Evolutionary conservation across 2,888 invertebrate species (phyloP).

Genomic region (Diogma glabrata): DNA sequence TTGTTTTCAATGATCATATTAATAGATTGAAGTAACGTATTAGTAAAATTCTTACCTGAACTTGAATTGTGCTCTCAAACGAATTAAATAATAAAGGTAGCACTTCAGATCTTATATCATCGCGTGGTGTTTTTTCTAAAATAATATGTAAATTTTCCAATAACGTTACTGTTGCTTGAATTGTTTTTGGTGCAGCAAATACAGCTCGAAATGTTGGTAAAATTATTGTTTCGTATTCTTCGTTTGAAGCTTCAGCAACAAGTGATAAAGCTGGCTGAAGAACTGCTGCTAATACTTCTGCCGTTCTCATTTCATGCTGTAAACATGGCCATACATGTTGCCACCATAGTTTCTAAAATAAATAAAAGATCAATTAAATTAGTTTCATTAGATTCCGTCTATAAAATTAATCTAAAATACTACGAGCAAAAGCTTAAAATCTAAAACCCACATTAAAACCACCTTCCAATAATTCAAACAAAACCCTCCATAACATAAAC

Average conservation of each 20-base stretch:
- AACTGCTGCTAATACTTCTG: slow-evolving; percentile 77
- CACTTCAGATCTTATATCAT: slow-evolving; percentile 69
- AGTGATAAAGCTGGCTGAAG: slow-evolving; percentile 74
- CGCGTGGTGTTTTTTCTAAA: slow-evolving; percentile 71
- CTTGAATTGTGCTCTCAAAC: slow-evolving; percentile 79
- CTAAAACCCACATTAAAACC: too few species aligned
- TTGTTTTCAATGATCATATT: too few species aligned
- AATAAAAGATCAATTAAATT: not conserved
- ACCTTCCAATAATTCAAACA: too few species aligned
- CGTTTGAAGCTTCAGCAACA: slow-evolving; percentile 62
- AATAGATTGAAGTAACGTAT: too few species aligned
- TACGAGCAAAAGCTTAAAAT: too few species aligned
- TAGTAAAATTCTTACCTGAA: too few species aligned
- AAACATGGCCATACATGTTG: slow-evolving; percentile 87
- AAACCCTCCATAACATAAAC: too few species aligned
- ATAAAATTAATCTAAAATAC: too few species aligned
- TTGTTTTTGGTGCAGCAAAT: slow-evolving; percentile 65
- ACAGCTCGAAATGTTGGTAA: slow-evolving; percentile 70
- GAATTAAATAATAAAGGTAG: slow-evolving; percentile 77
- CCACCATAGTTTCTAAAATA: slow-evolving; percentile 84
- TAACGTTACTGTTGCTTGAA: slow-evolving; percentile 76
- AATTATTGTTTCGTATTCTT: slow-evolving; percentile 71
- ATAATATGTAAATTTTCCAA: slow-evolving; percentile 83
- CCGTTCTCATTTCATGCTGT: slow-evolving; percentile 70
- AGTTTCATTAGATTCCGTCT: too few species aligned